phyloP scores from a whole-genome alignment of 2,888 invertebrate genomes.

The Cyrtodaria siliqua region DNA sequence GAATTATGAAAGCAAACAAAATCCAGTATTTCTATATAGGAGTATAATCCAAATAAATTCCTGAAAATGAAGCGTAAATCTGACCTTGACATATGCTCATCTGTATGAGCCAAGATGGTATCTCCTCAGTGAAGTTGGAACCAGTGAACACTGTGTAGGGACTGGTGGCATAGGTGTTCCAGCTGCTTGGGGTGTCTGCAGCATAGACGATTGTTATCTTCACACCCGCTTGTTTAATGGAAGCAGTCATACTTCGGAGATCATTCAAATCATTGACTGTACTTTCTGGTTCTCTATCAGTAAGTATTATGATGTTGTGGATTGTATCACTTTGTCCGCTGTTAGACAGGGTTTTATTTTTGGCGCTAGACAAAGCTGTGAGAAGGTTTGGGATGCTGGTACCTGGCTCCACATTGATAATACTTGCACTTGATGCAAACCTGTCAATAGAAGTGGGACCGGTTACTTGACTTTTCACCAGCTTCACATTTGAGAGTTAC shows the following conservation, averaged over 20 bases:
- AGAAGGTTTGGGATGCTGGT: too few relatives aligned
- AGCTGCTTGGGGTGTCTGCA: not conserved
- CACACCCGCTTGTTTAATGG: slow-evolving; percentile 12
- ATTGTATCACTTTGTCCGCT: slow-evolving; percentile 1
- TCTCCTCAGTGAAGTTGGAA: slow-evolving; percentile 1
- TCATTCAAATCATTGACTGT: not conserved
- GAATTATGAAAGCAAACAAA: too few relatives aligned
- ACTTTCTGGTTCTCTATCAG: slow-evolving; percentile 4
- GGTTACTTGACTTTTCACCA: too few relatives aligned
- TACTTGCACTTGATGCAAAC: not conserved
- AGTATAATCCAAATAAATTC: too few relatives aligned
- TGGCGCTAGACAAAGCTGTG: not conserved
- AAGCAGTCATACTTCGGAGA: not conserved
- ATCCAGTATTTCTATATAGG: too few relatives aligned
- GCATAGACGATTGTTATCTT: slow-evolving; percentile 36
- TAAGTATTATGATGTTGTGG: slow-evolving; percentile 21
- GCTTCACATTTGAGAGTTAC: too few relatives aligned
- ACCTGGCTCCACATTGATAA: too few relatives aligned
- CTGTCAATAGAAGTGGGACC: too few relatives aligned
- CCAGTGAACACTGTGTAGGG: slow-evolving; percentile 6
- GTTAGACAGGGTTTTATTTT: not conserved
- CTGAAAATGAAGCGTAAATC: too few relatives aligned
- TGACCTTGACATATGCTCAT: slow-evolving; percentile 41
- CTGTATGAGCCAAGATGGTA: slow-evolving; percentile 16
- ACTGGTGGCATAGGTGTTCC: slow-evolving; percentile 28